Evolutionary conservation across 2,888 invertebrate species (phyloP).

Genomic region (Drosophila paranaensis): DNA sequence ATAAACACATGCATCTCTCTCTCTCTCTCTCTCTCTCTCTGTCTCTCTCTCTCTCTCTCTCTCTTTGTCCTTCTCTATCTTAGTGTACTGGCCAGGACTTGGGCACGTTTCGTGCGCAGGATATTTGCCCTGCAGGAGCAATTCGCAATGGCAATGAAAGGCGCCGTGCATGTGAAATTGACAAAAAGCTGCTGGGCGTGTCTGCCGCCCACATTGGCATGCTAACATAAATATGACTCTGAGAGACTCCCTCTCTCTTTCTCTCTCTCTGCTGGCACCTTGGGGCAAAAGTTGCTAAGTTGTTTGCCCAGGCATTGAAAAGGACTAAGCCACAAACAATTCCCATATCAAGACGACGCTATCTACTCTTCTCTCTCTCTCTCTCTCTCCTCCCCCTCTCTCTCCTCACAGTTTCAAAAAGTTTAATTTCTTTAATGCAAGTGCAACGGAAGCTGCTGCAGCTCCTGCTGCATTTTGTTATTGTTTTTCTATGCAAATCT

Average conservation of each 20-base stretch:
- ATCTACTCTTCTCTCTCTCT: not conserved
- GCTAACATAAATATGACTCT: conserved; percentile 70
- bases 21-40: not conserved
- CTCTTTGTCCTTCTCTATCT: not conserved
- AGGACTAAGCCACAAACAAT: conserved; percentile 39
- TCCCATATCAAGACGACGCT: conserved; percentile 10
- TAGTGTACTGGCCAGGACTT: conserved; percentile 51
- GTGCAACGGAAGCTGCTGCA: conserved; percentile 29
- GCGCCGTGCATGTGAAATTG: conserved; percentile 69
- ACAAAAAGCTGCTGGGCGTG: conserved; percentile 65
- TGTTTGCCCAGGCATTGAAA: conserved; percentile 67
- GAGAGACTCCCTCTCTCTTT: conserved; percentile 23
- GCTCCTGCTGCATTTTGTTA: conserved; percentile 24
- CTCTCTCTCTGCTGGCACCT: conserved; percentile 50
- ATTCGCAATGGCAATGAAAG: conserved; percentile 64
- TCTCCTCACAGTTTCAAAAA: conserved; percentile 11
- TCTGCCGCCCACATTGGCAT: conserved; percentile 38
- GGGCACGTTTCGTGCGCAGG: conserved; percentile 67
- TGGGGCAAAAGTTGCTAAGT: conserved; percentile 69
- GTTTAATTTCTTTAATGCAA: conserved; percentile 76
- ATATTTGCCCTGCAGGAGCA: conserved; percentile 74
- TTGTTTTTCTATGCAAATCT: conserved; percentile 39
- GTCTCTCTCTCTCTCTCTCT: not conserved
- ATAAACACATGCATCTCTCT: conserved; percentile 1
- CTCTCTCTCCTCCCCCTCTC: not conserved